Conservation (phyloP, 2,888 invertebrate genomes). For the Argyresthia goedartella region DNA sequence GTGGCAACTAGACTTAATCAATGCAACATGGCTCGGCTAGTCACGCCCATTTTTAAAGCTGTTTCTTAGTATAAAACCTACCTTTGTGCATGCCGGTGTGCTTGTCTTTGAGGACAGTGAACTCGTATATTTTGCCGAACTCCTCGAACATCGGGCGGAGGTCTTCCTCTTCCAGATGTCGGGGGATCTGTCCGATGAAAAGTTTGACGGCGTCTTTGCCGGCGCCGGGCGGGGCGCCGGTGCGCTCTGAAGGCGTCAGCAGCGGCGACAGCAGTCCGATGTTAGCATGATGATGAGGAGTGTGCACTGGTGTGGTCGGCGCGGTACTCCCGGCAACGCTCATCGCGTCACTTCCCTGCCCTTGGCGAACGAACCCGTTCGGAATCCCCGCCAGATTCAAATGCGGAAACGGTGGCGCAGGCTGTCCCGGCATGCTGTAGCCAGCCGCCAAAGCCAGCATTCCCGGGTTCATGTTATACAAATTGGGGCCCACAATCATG, state of each 20-base stretch:
- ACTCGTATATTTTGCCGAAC: constrained; percentile 94
- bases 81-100: constrained; percentile 97
- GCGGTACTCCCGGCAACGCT: constrained; percentile 39
- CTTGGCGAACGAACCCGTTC: background rate
- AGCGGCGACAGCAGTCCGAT: constrained; percentile 24
- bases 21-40: constrained; percentile 16
- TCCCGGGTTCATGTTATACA: constrained; percentile 42
- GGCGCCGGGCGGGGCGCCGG: constrained; percentile 57
- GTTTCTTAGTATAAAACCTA: constrained; percentile 38
- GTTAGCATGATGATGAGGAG: constrained; percentile 7
- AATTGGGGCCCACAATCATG: constrained; percentile 56
- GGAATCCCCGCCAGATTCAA: constrained; percentile 13
- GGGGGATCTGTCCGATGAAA: constrained; percentile 93
- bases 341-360: constrained; percentile 23
- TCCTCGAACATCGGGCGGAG: constrained; percentile 92
- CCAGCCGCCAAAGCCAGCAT: constrained; percentile 32
- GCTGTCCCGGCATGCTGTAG: constrained; percentile 35
- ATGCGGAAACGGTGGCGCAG: constrained; percentile 15
- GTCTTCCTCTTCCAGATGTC: constrained; percentile 89
- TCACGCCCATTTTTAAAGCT: background rate
- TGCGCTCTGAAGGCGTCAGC: constrained; percentile 50
- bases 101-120: constrained; percentile 94
- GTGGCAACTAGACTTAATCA: constrained; percentile 12
- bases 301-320: constrained; percentile 55
- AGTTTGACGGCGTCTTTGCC: constrained; percentile 80